phyloP scores from a whole-genome alignment of 2,888 invertebrate genomes.

The Ceratothoa steindachneri region DNA sequence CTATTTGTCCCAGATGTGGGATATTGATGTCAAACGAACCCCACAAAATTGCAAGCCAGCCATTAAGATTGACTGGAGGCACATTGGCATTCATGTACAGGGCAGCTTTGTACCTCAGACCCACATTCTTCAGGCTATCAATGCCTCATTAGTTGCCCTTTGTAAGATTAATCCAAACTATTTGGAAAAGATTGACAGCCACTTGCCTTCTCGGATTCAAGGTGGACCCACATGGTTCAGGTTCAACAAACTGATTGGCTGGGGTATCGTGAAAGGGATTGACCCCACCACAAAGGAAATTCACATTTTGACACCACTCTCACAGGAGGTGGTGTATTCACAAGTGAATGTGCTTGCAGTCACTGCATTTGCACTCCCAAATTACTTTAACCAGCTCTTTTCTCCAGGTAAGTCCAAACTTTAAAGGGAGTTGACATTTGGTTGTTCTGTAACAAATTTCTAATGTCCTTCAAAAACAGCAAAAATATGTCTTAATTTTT shows the following conservation, averaged over 20 bases:
- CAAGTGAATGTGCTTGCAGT: slow-evolving; percentile 20
- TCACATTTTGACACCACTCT: slow-evolving; percentile 17
- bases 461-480: no score
- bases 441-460: no score
- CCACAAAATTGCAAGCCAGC: neutral
- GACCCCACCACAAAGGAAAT: slow-evolving; percentile 19
- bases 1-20: neutral
- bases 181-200: neutral
- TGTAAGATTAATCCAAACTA: slow-evolving; percentile 10
- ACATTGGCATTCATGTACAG: slow-evolving; percentile 24
- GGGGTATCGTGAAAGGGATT: slow-evolving; percentile 31
- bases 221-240: neutral
- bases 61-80: slow-evolving; percentile 20
- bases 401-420: neutral
- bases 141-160: slow-evolving; percentile 32
- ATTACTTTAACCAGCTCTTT: neutral
- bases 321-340: neutral
- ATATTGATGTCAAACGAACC: no score
- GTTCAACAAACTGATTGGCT: slow-evolving; percentile 8
- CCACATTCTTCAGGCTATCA: slow-evolving; percentile 22
- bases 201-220: slow-evolving; percentile 18
- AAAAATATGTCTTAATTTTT: no score
- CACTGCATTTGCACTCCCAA: neutral
- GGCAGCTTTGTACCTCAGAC: slow-evolving; percentile 17
- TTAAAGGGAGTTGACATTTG: no score